Evolutionary conservation across 2,888 invertebrate genomes (phyloP), one percentile per base, ranked within the genome.

Genomic region (Heteropelma amictum): DNA sequence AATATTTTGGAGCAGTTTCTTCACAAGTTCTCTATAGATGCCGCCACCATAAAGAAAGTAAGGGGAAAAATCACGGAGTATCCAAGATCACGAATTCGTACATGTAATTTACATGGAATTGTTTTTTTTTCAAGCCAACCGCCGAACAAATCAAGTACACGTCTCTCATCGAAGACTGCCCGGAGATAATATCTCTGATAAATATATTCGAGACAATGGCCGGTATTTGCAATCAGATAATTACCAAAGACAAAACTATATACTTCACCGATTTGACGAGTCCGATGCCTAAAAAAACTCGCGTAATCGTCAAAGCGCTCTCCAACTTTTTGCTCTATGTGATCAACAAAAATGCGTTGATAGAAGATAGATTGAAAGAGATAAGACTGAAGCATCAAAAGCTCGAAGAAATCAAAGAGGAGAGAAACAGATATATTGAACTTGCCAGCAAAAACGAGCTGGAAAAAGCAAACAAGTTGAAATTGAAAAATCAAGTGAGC

Each of bases 291-390:
- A 85, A 82, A 64, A 84, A 80, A 67, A 65, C 82, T 17, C 79
- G 81, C 6, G 84, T 72, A 54, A 60, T 77, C 19, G 80, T 77
- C 2, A 81, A 82, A 45, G 79, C 81, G 5, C 64, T 87, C 1
- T 64, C 79, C 1, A 86, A 86, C 60, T 86, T 86, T 74, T 56
- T 82, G 38, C 45, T 86, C 0, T 86, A 85, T 6, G 49, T 73
- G 1, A 68, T 38, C 7, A 78, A 71, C 1, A 83, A 81, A 54
- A 42, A 75, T 2, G 30, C 21, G 0, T 72, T 75, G 4, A 79
- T 84, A 30, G 61, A 77, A 40, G 68, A 79, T 3, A 71, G 45
- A 12, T 33, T 82, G 2, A 63, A 77, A 4, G 67, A 33, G n/a
- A 28, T 49, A 1, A 47, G 33, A 14, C 7, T 19, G n/a, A 35